Evolutionary conservation across 2,113 vertebrate species (phyloP).

Genomic region (Mustela lutreola): DNA sequence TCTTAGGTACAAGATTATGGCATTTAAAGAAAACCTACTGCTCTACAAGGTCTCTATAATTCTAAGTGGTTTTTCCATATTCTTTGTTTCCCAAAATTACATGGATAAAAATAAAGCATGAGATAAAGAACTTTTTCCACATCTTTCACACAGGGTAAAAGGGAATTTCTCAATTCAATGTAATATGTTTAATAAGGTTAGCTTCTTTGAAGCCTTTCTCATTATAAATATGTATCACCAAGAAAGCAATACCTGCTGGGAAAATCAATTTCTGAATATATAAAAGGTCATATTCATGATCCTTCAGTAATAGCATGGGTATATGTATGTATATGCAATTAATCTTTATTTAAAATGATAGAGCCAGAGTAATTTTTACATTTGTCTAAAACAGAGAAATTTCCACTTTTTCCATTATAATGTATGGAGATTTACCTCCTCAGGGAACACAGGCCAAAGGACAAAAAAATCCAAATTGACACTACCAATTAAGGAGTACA

Average conservation of each 20-base stretch:
- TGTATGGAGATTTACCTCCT: not conserved
- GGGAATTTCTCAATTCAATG: not conserved
- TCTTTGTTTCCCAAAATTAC: conserved; percentile 26
- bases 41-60: not conserved
- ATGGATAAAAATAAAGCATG: not conserved
- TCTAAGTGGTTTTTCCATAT: not conserved
- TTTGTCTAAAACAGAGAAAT: conserved; percentile 5
- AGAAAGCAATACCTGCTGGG: not conserved
- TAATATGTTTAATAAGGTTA: not conserved
- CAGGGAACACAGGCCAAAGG: not conserved
- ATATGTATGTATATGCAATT: not conserved
- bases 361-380: not conserved
- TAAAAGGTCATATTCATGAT: not conserved
- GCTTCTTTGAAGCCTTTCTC: conserved; percentile 34
- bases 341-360: conserved; percentile 15
- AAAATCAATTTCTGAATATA: conserved; percentile 20
- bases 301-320: not conserved
- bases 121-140: not conserved
- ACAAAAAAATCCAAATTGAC: not conserved
- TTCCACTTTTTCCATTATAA: not conserved
- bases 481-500: not conserved
- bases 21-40: not conserved
- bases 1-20: not conserved
- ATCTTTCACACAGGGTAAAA: not conserved
- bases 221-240: conserved; percentile 35